phyloP scores from a whole-genome alignment of 2,888 invertebrate species.

The Micropterix aruncella region DNA sequence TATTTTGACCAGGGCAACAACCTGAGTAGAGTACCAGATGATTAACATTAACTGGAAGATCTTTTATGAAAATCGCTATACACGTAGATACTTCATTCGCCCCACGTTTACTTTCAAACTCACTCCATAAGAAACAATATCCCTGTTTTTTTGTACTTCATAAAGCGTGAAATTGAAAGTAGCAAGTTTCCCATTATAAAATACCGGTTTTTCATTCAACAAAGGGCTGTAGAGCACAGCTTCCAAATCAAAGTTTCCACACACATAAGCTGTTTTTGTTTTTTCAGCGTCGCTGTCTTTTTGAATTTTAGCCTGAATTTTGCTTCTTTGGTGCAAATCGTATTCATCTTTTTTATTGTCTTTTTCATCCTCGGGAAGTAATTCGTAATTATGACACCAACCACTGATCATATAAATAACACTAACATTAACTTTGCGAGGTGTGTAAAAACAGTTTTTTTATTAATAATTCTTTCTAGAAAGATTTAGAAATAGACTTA shows the following conservation, averaged over 20 bases:
- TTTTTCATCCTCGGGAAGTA: neutral
- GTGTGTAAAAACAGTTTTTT: neutral
- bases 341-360: neutral
- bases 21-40: neutral
- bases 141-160: conserved; percentile 4
- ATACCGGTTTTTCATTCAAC: conserved; percentile 2
- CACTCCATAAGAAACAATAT: conserved; percentile 1
- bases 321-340: neutral
- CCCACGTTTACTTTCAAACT: neutral
- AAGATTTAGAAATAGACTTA: neutral
- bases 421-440: neutral
- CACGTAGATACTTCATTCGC: conserved; percentile 1
- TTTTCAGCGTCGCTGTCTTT: neutral
- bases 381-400: neutral
- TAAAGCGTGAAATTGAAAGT: conserved; percentile 6
- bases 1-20: conserved; percentile 6
- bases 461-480: neutral
- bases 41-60: conserved; percentile 3
- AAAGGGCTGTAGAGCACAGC: conserved; percentile 7
- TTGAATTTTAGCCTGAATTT: neutral
- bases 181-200: conserved; percentile 7
- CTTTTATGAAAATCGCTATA: neutral
- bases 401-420: no score
- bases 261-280: neutral
- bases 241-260: conserved; percentile 6